Conservation (phyloP, 2,113 vertebrate genomes). For the Mungos mungo region DNA sequence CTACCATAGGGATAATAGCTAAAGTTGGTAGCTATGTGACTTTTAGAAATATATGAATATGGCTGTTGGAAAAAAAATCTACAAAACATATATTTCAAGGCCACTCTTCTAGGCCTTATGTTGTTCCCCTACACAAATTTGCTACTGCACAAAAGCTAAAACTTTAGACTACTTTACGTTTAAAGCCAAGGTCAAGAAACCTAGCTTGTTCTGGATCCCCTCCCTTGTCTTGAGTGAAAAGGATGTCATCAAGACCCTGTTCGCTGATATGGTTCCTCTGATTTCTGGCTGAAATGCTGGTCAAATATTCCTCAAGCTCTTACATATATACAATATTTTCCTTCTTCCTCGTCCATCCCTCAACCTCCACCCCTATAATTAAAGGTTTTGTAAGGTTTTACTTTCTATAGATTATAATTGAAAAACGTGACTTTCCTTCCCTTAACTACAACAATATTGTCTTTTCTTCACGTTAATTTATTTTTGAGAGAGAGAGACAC, state of each 20-base stretch:
- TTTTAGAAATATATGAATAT: background rate
- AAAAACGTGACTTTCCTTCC: background rate
- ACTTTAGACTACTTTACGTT: background rate
- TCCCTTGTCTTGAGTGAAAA: background rate
- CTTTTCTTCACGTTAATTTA: too few species aligned
- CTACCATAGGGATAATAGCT: background rate
- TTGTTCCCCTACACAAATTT: background rate
- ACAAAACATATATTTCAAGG: background rate
- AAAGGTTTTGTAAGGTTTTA: background rate
- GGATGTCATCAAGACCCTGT: background rate
- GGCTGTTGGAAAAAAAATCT: background rate
- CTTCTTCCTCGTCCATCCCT: background rate
- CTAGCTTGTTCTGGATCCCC: background rate
- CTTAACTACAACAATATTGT: background rate
- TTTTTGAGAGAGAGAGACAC: too few species aligned
- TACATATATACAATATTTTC: accelerated
- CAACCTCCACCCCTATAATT: background rate
- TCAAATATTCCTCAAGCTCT: background rate
- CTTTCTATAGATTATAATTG: background rate
- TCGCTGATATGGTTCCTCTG: background rate
- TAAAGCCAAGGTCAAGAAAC: background rate
- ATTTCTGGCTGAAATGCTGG: background rate
- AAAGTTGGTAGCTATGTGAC: background rate
- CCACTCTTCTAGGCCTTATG: background rate
- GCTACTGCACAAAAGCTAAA: background rate